A percentile compares a stretch with the other conserved stretches of the same genome.
Conservation (phyloP, 2,888 invertebrate species). For the Steromphala cineraria region DNA sequence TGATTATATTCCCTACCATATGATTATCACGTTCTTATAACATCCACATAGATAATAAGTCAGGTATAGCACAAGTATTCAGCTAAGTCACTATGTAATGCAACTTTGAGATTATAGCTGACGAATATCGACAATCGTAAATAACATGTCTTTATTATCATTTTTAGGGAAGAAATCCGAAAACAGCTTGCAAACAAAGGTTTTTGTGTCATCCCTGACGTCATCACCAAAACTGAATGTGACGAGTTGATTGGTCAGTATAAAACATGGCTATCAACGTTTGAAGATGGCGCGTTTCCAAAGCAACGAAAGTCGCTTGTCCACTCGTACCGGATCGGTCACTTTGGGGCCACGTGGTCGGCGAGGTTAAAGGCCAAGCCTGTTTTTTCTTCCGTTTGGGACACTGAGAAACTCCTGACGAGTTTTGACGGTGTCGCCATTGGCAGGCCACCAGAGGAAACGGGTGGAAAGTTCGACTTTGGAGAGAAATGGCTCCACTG, state of each 20-base stretch:
- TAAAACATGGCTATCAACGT: conserved; percentile 34
- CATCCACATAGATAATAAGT: too few species aligned
- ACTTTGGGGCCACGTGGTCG: conserved; percentile 51
- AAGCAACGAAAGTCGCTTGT: conserved; percentile 40
- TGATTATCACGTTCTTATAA: too few species aligned
- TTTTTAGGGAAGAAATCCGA: background rate
- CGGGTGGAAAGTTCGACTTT: conserved; percentile 19
- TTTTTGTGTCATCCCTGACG: conserved; percentile 32
- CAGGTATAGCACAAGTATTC: too few species aligned
- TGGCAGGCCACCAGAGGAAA: conserved; percentile 54
- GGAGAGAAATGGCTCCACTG: conserved; percentile 47
- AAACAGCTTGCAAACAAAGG: conserved; percentile 35
- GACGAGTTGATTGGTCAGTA: conserved; percentile 26
- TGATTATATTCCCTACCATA: too few species aligned
- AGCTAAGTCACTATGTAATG: too few species aligned
- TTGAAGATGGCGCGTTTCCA: conserved; percentile 29
- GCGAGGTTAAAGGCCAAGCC: conserved; percentile 44
- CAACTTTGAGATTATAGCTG: too few species aligned
- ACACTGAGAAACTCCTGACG: conserved; percentile 58
- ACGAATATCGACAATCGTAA: too few species aligned
- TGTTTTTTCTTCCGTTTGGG: conserved; percentile 57
- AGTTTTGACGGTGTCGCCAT: conserved; percentile 62
- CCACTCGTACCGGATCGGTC: conserved; percentile 46
- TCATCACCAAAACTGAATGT: conserved; percentile 31
- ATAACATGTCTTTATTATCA: too few species aligned